A percentile compares a stretch with the other conserved stretches of the same genome.
These are phyloP conservation scores for Austrofundulus limnaeus DNA, from an alignment of 2,113 vertebrate species.

Conservation along the genomic window DNA sequence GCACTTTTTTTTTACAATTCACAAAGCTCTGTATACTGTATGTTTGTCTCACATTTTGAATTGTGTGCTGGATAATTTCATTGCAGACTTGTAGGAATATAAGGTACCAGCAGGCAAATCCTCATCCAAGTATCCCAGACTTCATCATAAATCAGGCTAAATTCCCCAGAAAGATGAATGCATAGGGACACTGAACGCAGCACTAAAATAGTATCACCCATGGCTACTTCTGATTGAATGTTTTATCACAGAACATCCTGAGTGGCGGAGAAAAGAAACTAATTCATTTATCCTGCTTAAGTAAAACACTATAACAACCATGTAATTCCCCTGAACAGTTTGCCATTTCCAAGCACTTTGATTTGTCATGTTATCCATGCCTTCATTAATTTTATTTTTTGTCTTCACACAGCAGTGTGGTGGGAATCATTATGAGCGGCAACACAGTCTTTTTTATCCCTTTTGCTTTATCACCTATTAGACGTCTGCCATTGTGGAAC, in stretches of 20 bases:
- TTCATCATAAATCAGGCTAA: conserved; percentile 73
- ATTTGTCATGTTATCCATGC: conserved; percentile 77
- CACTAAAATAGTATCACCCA: conserved; percentile 78
- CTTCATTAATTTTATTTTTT: conserved; percentile 57
- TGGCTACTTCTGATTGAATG: conserved; percentile 79
- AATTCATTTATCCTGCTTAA: conserved; percentile 78
- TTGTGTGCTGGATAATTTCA: conserved; percentile 45
- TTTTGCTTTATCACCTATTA: conserved; percentile 69
- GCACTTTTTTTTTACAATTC: conserved; percentile 53
- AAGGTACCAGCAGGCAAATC: conserved; percentile 58
- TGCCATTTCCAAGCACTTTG: conserved; percentile 67
- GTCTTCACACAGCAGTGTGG: conserved; percentile 44
- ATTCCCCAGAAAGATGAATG: conserved; percentile 73
- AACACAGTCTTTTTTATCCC: conserved; percentile 65
- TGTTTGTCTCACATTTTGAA: conserved; percentile 50
- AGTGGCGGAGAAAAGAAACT: conserved; percentile 73
- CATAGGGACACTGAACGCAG: conserved; percentile 63
- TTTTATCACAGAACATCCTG: conserved; percentile 80
- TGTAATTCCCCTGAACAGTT: conserved; percentile 76
- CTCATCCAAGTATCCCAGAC: conserved; percentile 57
- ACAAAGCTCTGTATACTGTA: conserved; percentile 47
- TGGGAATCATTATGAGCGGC: no score
- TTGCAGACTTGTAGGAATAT: conserved; percentile 50
- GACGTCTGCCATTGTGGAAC: conserved; percentile 66
- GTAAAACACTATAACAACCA: conserved; percentile 75